Evolutionary conservation across 2,113 vertebrate species (phyloP).

Genomic region (Typhlomys cinereus): DNA sequence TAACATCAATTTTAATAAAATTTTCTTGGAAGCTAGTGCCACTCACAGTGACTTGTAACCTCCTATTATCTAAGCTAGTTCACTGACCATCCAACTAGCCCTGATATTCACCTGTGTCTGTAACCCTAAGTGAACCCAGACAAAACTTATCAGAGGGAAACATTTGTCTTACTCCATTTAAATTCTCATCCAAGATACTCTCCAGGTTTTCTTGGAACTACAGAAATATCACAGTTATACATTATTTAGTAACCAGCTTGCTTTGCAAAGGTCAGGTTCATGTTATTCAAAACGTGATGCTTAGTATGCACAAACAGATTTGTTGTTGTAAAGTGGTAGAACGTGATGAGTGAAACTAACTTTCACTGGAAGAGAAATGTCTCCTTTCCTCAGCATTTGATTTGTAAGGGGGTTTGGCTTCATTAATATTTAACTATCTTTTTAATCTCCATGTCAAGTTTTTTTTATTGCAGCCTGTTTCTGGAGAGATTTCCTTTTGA

Average conservation of each 20-base stretch:
- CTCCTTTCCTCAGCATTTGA: neutral
- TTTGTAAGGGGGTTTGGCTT: conserved; percentile 42
- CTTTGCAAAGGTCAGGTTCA: conserved; percentile 52
- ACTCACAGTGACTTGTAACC: neutral
- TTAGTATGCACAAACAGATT: neutral
- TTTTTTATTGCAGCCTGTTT: conserved; percentile 42
- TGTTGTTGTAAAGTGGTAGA: conserved; percentile 9
- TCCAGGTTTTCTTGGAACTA: neutral
- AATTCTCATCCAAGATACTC: conserved; percentile 37
- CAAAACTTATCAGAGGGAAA: neutral
- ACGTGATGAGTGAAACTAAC: neutral
- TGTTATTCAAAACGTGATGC: neutral
- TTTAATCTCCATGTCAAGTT: conserved; percentile 59
- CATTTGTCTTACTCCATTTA: conserved; percentile 36
- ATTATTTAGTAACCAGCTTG: conserved; percentile 34
- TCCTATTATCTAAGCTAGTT: neutral
- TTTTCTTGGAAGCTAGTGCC: neutral
- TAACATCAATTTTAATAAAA: neutral
- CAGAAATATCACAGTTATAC: conserved; percentile 24
- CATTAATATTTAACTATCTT: conserved; percentile 1
- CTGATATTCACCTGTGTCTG: too few species aligned
- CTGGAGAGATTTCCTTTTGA: conserved; percentile 59
- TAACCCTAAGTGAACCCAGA: neutral
- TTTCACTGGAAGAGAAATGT: conserved; percentile 26
- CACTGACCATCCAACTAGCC: neutral